These are phyloP conservation scores for Smutsia temminckii DNA, from an alignment of 2,797 vertebrate species.

Conservation along the genomic window DNA sequence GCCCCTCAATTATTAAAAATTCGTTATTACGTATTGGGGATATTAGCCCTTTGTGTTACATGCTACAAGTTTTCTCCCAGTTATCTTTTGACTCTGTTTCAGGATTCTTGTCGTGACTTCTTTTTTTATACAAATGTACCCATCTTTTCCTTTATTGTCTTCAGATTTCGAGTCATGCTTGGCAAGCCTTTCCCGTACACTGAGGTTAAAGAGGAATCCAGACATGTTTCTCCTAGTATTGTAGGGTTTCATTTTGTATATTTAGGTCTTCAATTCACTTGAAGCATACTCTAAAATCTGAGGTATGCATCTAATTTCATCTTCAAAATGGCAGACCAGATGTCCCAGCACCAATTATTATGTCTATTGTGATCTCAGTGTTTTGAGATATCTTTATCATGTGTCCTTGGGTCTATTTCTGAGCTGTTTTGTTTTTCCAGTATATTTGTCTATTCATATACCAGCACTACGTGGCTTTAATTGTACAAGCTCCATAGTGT, in stretches of 20 bases:
- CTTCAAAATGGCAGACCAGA: background rate
- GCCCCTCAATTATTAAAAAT: background rate
- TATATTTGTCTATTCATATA: background rate
- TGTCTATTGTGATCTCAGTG: background rate
- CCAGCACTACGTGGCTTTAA: background rate
- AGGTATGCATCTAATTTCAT: background rate
- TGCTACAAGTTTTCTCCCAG: background rate
- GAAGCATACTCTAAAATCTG: background rate
- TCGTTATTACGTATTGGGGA: background rate
- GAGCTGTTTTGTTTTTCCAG: background rate
- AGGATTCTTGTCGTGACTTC: background rate
- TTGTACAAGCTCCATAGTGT: background rate
- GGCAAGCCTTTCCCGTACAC: background rate
- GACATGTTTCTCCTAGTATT: background rate
- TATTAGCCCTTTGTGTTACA: background rate
- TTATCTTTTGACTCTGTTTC: background rate
- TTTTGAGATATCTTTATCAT: background rate
- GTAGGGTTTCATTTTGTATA: background rate
- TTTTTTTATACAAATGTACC: background rate
- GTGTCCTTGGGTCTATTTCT: background rate
- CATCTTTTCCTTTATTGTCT: background rate
- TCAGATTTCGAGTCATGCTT: background rate
- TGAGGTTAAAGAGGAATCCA: background rate
- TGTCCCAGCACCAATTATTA: background rate
- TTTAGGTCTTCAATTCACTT: background rate